A percentile compares a stretch with the other conserved stretches of the same genome.
These are phyloP conservation scores for Philopedon plagiatum DNA, from an alignment of 2,888 invertebrate genomes.

Conservation along the genomic window DNA sequence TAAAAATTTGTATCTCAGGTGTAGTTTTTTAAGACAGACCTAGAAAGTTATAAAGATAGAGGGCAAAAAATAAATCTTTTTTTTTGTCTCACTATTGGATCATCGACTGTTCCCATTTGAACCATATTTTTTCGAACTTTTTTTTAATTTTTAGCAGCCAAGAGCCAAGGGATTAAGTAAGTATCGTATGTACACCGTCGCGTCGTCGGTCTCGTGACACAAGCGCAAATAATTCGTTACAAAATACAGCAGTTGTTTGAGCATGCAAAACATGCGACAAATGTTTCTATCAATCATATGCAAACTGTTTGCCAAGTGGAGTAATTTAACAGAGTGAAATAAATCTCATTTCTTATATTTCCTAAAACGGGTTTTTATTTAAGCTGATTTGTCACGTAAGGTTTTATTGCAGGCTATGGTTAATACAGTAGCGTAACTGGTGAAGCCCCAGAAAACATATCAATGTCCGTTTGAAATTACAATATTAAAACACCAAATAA, in stretches of 20 bases:
- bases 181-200: neutral
- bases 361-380: neutral
- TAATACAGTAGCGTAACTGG: neutral
- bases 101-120: too few species aligned
- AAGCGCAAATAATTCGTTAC: constrained; percentile 26
- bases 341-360: constrained; percentile 3
- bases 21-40: too few species aligned
- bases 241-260: constrained; percentile 27
- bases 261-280: constrained; percentile 35
- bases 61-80: too few species aligned
- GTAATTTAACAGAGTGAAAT: constrained; percentile 13
- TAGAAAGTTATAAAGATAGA: too few species aligned
- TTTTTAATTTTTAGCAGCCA: neutral
- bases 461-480: too few species aligned
- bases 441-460: too few species aligned
- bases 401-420: neutral
- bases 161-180: neutral
- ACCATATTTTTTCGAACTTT: too few species aligned
- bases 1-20: too few species aligned
- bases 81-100: too few species aligned
- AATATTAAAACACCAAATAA: too few species aligned
- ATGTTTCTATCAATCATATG: constrained; percentile 28
- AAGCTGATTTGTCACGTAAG: constrained; percentile 2
- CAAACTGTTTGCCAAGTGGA: constrained; percentile 27
- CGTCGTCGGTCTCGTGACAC: constrained; percentile 11